These are phyloP conservation scores for Calliphora vicina DNA, from an alignment of 1,140 invertebrate species.

Conservation along the genomic window DNA sequence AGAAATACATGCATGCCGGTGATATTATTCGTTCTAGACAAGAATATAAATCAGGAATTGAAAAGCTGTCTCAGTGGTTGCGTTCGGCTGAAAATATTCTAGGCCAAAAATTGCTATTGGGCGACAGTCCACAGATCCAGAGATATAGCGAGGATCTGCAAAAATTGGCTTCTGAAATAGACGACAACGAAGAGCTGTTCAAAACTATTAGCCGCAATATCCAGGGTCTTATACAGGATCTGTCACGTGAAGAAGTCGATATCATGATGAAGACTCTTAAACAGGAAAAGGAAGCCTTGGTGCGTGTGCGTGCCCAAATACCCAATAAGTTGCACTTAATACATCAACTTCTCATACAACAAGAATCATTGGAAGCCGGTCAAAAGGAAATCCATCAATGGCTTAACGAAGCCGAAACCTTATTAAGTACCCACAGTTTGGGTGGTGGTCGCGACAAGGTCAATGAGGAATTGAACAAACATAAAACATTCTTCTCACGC, in stretches of 20 bases:
- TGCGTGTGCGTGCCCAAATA: constrained; percentile 81
- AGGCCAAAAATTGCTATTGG: constrained; percentile 70
- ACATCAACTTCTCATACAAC: constrained; percentile 86
- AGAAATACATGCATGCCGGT: constrained; percentile 86
- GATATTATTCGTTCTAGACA: constrained; percentile 83
- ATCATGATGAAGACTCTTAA: constrained; percentile 89
- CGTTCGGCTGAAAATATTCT: constrained; percentile 77
- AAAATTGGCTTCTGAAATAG: constrained; percentile 80
- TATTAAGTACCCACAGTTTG: constrained; percentile 70
- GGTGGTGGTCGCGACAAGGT: constrained; percentile 77
- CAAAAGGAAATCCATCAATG: constrained; percentile 85
- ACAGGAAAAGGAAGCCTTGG: constrained; percentile 86
- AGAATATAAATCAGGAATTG: constrained; percentile 80
- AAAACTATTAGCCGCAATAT: constrained; percentile 89
- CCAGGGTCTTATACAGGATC: constrained; percentile 87
- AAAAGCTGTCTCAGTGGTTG: constrained; percentile 81
- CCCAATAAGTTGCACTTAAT: constrained; percentile 81
- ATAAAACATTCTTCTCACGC: constrained; percentile 88
- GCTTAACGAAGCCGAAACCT: constrained; percentile 82
- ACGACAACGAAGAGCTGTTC: constrained; percentile 87
- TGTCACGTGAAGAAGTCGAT: constrained; percentile 90
- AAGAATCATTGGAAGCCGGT: constrained; percentile 87
- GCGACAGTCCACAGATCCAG: constrained; percentile 79
- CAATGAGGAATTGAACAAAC: constrained; percentile 78
- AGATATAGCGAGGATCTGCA: constrained; percentile 82